Evolutionary conservation across 2,797 vertebrate species (phyloP), one percentile per base, ranked within the genome.

Genomic region (Spheniscus humboldti): DNA sequence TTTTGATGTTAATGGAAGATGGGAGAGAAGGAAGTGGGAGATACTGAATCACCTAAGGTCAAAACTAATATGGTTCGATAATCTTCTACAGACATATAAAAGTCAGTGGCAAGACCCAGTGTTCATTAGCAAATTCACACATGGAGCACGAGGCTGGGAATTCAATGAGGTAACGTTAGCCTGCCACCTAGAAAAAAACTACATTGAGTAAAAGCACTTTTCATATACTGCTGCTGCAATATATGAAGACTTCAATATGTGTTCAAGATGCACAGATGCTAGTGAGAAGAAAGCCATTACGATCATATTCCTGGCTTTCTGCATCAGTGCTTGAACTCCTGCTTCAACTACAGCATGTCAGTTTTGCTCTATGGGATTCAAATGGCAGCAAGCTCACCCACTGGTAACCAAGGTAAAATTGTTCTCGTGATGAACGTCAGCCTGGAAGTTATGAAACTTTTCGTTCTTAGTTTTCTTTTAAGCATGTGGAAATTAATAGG

Each of bases 121-220:
- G 11, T 57, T 88, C 81, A 93, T 76, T 92, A 82, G 71, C 88
- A 96, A 94, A 93, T 90, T 96, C 88, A 95, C 90, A 93, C 77
- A 24, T 79, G 37, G 67, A 89, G 43, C 76, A 90, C 1, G 3
- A 81, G 92, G 63, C 77, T 56, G 67, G 60, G 90, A 88, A 77
- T 66, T 75, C 62, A 72, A 35, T 12, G 60, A 92, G 60, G 52
- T 28, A 81, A 75, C 33, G 69, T 33, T 39, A 90, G 96, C 35
- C 62, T 66, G 41, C 30, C 66, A 80, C 37, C 39, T 41, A 64
- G 57, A 45, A 90, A 93, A 64, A 30, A 59, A 47, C 11, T 10
- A 39, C 24, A 18, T 1, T 16, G 30, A 73, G 39, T 79, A 69
- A 88, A 88, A 82, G 31, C 43, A 28, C 77, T 67, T 94, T 78